A percentile compares a stretch with the other conserved stretches of the same genome.
Evolutionary conservation across 2,888 invertebrate genomes (phyloP).

Genomic region (Gryllus longicercus): DNA sequence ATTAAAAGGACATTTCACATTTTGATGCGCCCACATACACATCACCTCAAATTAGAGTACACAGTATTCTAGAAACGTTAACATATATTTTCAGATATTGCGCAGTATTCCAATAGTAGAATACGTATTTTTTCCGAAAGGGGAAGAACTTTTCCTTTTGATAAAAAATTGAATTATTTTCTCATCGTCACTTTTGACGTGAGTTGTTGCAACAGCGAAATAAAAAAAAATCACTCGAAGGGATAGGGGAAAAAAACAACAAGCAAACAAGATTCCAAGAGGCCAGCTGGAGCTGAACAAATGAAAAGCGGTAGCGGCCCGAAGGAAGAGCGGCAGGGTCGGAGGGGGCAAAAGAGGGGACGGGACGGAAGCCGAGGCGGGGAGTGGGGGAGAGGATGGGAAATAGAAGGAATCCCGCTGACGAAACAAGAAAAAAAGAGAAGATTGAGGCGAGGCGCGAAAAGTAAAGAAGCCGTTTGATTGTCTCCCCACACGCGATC

Average conservation of each 20-base stretch:
- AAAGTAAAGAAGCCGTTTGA: conserved; percentile 17
- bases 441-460: conserved; percentile 17
- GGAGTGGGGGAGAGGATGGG: not conserved
- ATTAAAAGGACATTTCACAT: no score
- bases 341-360: not conserved
- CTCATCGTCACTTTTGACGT: conserved; percentile 17
- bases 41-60: no score
- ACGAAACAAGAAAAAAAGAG: not conserved
- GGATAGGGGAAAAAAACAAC: not conserved
- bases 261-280: conserved; percentile 10
- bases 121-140: no score
- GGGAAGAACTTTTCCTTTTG: not conserved
- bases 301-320: not conserved
- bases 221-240: not conserved
- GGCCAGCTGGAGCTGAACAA: conserved; percentile 17
- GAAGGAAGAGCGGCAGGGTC: not conserved
- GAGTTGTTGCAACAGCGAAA: not conserved
- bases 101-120: no score
- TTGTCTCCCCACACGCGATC: conserved; percentile 9
- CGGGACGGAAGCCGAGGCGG: not conserved
- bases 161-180: conserved; percentile 17
- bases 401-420: not conserved
- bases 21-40: no score
- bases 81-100: no score
- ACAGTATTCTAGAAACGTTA: no score